Evolutionary conservation across 1,140 invertebrate genomes (phyloP), one percentile per base, ranked within the genome.

Genomic region (Phocides pigmalion): DNA sequence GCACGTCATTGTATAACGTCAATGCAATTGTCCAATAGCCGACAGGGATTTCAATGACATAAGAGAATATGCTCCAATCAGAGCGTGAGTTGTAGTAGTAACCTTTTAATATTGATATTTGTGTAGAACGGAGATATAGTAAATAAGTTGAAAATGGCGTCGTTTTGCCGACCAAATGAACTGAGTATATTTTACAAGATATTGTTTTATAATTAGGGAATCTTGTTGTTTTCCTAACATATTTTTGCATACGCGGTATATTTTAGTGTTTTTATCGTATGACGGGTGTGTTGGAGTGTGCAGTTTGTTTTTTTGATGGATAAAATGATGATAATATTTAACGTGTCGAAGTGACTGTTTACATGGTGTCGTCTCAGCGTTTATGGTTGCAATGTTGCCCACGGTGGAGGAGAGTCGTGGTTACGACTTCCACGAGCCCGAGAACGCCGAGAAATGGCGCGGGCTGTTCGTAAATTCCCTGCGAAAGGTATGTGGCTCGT

Each of bases 401-500:
- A 91, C 87, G 64, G 91, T 90, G 81, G 89, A 90, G 76, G 94
- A 95, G 90, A 93, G 93, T 79, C 93, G 94, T 80, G 94, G 94
- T 82, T 98, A 97, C 92, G 96, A 98, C 92, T 98, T 98, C 89
- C 94, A 95, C 81, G 96, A 96, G 82, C 95, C 95, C 76, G 97
- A 98, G 87, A 98, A 98, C 92, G 93, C 94, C 68, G 93, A 94
- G 69, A 97, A 97, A 94, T 98, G 97, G 97, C 96, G 95, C 84
- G 96, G 96, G 70, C 93, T 98, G 35, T 97, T 98, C 91, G 94
- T 96, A 79, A 94, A 94, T 79, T 95, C 96, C 37, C 90, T 97
- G 73, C 94, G 94, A 75, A 96, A 96, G 94, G 95, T 95, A 90
- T 76, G 81, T 84, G 25, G 78, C 75, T 74, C 70, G 76, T 66